Evolutionary conservation across 2,113 vertebrate genomes (phyloP), one percentile per base, ranked within the genome.

Genomic region (Brachirus orientalis): DNA sequence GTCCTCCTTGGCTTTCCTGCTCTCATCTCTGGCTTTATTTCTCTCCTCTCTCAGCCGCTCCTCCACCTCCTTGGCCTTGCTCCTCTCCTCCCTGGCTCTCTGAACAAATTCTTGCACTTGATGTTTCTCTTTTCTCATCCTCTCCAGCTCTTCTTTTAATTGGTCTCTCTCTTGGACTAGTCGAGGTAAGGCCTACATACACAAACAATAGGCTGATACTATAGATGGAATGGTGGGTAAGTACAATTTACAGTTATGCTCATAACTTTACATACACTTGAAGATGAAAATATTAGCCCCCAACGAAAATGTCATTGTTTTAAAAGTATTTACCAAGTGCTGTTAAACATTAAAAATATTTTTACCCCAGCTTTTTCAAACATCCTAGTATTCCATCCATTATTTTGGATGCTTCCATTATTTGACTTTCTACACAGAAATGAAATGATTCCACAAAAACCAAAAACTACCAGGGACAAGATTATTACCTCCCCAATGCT

Each of bases 111-210:
- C 80, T 58, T 67, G 74, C 55, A 80, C 72, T 80, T 70, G 88
- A 10, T 86, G 79, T 46, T 89, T 90, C 58, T 90, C 89, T 0
- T 92, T 83, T 20, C 87, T 87, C 45, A 91, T 70, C 75, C 91
- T 86, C 79, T 95, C 88, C 64, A 86, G 91, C 61, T 91, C 93
- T 66, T 88, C 88, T 0, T 36, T 80, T 41, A 95, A 83, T 44
- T 57, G n/a, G 0, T 90, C 87, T 60, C 94, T 92, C 85, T 97
- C 95, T 90, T 93, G 72, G 1, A 68, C 28, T 35, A 91, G 58
- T 8, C 11, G 71, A 14, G 89, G 83, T 19, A 91, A 71, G 35
- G 77, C 47, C 88, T 89, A 51, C 44, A 41, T 36, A 46, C 22
- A 77, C 10, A 60, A 37, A 46, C 3, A 5, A 1, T 2, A 1